These are phyloP conservation scores for Acanthosepion lycidas DNA, from an alignment of 2,888 invertebrate genomes.

Conservation along the genomic window DNA sequence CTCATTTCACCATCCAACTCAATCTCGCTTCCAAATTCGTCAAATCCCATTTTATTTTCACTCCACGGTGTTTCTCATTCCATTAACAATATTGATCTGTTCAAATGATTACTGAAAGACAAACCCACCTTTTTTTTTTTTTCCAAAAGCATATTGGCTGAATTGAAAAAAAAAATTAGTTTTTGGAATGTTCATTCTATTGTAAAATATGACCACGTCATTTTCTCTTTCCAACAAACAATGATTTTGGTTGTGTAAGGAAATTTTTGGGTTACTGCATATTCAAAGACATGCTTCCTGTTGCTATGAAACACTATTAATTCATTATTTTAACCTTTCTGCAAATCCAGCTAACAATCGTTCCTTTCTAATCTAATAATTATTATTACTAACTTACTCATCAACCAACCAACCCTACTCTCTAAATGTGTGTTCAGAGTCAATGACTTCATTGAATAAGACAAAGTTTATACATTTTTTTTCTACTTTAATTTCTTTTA, in stretches of 20 bases:
- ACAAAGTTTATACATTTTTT: background rate
- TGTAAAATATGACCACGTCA: background rate
- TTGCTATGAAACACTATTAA: background rate
- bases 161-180: background rate
- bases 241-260: background rate
- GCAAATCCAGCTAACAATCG: background rate
- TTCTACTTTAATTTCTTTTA: background rate
- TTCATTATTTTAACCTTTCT: background rate
- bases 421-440: background rate
- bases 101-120: background rate
- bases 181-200: conserved; percentile 6
- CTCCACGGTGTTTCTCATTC: background rate
- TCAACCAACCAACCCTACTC: background rate
- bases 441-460: background rate
- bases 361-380: background rate
- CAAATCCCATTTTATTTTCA: background rate
- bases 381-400: background rate
- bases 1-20: background rate
- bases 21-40: background rate
- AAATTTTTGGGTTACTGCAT: background rate
- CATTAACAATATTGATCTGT: conserved; percentile 8
- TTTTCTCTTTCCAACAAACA: background rate
- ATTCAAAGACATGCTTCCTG: conserved; percentile 2
- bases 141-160: background rate
- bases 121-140: background rate